Conservation (phyloP, 2,113 vertebrate genomes). For the Zeus faber region DNA sequence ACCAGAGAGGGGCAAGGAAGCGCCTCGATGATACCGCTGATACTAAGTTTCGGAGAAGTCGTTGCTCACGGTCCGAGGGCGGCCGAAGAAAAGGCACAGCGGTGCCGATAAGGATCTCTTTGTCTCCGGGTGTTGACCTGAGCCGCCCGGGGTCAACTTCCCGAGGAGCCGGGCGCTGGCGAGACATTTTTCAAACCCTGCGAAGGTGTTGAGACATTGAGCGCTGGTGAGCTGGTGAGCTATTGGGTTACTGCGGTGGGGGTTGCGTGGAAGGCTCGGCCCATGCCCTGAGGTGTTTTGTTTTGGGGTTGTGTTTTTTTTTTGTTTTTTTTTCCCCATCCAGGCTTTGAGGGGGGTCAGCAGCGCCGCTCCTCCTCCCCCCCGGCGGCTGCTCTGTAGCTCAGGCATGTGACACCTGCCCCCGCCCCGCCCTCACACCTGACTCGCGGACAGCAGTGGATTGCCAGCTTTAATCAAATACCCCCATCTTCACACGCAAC, state of each 20-base stretch:
- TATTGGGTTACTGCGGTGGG: constrained; percentile 61
- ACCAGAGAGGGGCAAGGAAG: constrained; percentile 43
- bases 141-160: constrained; percentile 63
- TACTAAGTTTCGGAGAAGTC: constrained; percentile 73
- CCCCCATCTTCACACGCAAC: constrained; percentile 28
- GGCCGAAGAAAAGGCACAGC: constrained; percentile 25
- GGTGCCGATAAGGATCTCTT: constrained; percentile 71
- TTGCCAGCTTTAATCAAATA: constrained; percentile 29
- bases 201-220: constrained; percentile 70
- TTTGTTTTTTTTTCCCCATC: not conserved
- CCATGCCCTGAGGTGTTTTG: not conserved
- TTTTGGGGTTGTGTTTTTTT: constrained; percentile 51
- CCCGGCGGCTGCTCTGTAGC: too few relatives aligned
- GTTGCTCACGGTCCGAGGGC: constrained; percentile 54
- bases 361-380: constrained; percentile 37
- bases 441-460: constrained; percentile 21
- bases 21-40: constrained; percentile 73
- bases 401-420: constrained; percentile 43
- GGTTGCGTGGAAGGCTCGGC: constrained; percentile 25
- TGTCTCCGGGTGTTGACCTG: constrained; percentile 71
- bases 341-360: constrained; percentile 35
- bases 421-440: constrained; percentile 37
- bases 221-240: constrained; percentile 42
- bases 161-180: constrained; percentile 53
- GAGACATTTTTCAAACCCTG: constrained; percentile 61